These are phyloP conservation scores for Probaryconus sp. DNA, from an alignment of 1,140 invertebrate genomes.

Conservation along the genomic window DNA sequence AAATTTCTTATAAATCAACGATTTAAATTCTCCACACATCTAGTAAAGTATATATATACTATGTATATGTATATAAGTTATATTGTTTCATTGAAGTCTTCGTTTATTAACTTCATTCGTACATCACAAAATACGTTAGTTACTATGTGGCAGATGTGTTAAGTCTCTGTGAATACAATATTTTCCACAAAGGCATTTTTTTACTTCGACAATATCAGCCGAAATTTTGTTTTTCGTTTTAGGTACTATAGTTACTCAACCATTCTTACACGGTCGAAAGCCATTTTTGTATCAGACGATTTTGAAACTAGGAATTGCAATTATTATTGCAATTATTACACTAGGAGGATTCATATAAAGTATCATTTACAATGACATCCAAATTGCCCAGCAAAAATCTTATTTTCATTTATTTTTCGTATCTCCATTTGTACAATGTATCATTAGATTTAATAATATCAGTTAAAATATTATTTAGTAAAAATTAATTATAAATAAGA, in stretches of 20 bases:
- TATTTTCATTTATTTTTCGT: background rate
- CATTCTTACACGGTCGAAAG: slow-evolving; percentile 1
- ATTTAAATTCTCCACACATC: too few relatives aligned
- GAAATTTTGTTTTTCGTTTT: background rate
- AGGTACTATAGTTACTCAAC: slow-evolving; percentile 11
- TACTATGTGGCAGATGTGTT: slow-evolving; percentile 12
- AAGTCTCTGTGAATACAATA: background rate
- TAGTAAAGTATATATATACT: too few relatives aligned
- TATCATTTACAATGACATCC: too few relatives aligned
- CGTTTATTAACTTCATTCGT: background rate
- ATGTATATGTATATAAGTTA: slow-evolving; percentile 20
- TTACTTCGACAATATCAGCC: slow-evolving; percentile 1
- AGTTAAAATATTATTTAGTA: too few relatives aligned
- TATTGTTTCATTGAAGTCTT: slow-evolving; percentile 21
- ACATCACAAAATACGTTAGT: slow-evolving; percentile 13
- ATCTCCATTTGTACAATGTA: too few relatives aligned
- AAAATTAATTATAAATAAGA: too few relatives aligned
- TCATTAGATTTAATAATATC: too few relatives aligned
- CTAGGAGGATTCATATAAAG: too few relatives aligned
- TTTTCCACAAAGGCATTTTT: background rate
- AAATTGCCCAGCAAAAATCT: too few relatives aligned
- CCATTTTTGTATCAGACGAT: slow-evolving; percentile 22
- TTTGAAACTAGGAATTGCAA: too few relatives aligned
- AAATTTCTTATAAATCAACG: too few relatives aligned
- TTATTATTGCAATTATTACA: too few relatives aligned